A percentile compares a stretch with the other conserved stretches of the same genome.
Evolutionary conservation across 2,113 vertebrate genomes (phyloP).

Genomic region (Amphilophus citrinellus): DNA sequence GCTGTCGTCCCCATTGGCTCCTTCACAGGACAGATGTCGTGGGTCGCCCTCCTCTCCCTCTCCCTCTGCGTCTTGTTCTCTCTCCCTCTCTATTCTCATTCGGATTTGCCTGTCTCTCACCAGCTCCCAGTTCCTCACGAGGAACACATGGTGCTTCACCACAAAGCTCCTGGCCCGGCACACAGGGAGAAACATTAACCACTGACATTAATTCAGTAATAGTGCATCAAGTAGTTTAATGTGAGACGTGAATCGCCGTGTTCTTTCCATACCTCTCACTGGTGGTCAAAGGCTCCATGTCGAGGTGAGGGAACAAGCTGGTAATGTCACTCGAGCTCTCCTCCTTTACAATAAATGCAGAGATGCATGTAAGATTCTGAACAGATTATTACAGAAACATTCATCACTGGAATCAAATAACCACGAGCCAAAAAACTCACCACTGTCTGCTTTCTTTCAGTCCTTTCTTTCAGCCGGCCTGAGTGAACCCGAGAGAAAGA

Average conservation of each 20-base stretch:
- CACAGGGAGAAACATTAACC: constrained; percentile 30
- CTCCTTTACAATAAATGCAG: constrained; percentile 41
- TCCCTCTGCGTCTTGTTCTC: constrained; percentile 54
- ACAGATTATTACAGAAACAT: background rate
- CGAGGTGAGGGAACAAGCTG: constrained; percentile 84
- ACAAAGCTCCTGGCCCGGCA: constrained; percentile 88
- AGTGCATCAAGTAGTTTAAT: background rate
- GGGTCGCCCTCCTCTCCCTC: constrained; percentile 56
- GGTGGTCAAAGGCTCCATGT: constrained; percentile 94
- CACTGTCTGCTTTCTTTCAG: constrained; percentile 29
- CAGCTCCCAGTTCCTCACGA: constrained; percentile 94
- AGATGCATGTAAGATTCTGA: background rate
- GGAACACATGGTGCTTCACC: constrained; percentile 91
- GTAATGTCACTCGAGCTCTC: constrained; percentile 80
- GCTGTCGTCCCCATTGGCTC: constrained; percentile 68
- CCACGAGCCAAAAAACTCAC: constrained; percentile 40
- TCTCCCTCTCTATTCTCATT: constrained; percentile 83
- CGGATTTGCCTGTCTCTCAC: constrained; percentile 92
- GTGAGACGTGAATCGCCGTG: background rate
- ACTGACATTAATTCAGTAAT: constrained; percentile 16
- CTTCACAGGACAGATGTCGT: constrained; percentile 39
- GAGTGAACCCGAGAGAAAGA: constrained; percentile 30
- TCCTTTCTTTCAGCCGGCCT: constrained; percentile 73
- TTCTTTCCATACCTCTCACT: constrained; percentile 84
- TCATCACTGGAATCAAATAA: constrained; percentile 7